Evolutionary conservation across 1,140 invertebrate genomes (phyloP).

Genomic region (Brachionus sp.): DNA sequence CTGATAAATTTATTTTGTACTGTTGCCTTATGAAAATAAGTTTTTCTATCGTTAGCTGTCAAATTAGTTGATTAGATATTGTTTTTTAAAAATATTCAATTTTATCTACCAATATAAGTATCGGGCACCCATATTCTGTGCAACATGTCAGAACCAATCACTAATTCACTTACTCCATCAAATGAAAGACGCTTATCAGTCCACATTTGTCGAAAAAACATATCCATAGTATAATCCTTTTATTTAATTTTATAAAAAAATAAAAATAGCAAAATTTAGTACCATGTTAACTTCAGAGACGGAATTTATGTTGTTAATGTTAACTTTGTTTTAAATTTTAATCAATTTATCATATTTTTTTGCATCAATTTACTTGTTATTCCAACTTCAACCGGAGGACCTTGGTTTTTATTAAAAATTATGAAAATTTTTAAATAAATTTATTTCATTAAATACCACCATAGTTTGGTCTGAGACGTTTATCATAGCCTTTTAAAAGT

Average conservation of each 20-base stretch:
- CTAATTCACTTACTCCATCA: slow-evolving; percentile 65
- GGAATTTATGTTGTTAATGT: slow-evolving; percentile 78
- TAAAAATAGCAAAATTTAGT: neutral
- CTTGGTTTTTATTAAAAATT: neutral
- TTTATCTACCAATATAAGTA: slow-evolving; percentile 62
- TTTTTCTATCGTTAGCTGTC: slow-evolving; percentile 95
- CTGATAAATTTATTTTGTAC: slow-evolving; percentile 69
- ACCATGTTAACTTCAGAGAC: slow-evolving; percentile 99
- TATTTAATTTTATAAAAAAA: slow-evolving; percentile 47
- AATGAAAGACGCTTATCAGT: slow-evolving; percentile 87
- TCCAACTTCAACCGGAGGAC: slow-evolving; percentile 37
- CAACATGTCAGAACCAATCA: slow-evolving; percentile 81
- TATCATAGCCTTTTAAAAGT: slow-evolving; percentile 49
- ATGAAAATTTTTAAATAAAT: slow-evolving; percentile 19
- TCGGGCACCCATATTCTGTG: slow-evolving; percentile 97
- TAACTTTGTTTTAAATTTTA: neutral
- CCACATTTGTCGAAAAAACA: slow-evolving; percentile 98
- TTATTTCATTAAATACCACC: slow-evolving; percentile 32
- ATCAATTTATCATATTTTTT: neutral
- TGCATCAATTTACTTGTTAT: slow-evolving; percentile 19
- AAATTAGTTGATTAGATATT: slow-evolving; percentile 60
- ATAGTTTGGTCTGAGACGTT: slow-evolving; percentile 50
- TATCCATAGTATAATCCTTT: slow-evolving; percentile 95
- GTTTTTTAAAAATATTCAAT: neutral
- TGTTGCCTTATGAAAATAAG: slow-evolving; percentile 94